Evolutionary conservation across 2,888 invertebrate genomes (phyloP).

Genomic region (Nesidiocoris tenuis): DNA sequence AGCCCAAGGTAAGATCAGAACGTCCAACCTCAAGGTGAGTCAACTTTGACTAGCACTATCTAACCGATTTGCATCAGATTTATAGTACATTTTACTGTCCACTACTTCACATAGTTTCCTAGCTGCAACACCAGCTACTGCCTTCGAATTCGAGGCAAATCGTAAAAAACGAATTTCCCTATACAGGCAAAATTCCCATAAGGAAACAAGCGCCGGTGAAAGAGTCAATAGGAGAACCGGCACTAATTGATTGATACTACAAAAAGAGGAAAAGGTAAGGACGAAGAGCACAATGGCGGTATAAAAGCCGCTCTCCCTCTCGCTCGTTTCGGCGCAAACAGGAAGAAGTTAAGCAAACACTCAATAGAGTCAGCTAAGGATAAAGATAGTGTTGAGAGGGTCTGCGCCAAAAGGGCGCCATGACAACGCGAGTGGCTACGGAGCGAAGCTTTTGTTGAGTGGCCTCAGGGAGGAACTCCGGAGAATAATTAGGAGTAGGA

Average conservation of each 20-base stretch:
- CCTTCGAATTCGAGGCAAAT: too few relatives aligned
- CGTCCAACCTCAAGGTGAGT: too few relatives aligned
- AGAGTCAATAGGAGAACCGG: constrained; percentile 25
- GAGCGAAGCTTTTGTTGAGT: background rate
- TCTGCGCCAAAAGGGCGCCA: background rate
- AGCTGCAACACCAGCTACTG: too few relatives aligned
- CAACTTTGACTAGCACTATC: too few relatives aligned
- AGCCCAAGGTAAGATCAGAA: too few relatives aligned
- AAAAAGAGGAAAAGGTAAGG: background rate
- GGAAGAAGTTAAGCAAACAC: constrained; percentile 37
- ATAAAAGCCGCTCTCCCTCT: constrained; percentile 17
- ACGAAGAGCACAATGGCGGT: constrained; percentile 17
- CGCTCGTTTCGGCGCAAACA: too few relatives aligned
- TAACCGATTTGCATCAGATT: too few relatives aligned
- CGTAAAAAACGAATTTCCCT: too few relatives aligned
- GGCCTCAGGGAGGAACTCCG: background rate
- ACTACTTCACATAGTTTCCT: too few relatives aligned
- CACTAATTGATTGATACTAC: constrained; percentile 32
- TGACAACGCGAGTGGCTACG: background rate
- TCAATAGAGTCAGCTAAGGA: constrained; percentile 12
- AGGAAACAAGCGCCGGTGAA: too few relatives aligned
- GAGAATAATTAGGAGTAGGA: constrained; percentile 31
- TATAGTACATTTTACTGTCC: too few relatives aligned
- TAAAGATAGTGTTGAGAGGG: background rate
- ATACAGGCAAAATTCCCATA: too few relatives aligned